phyloP scores from a whole-genome alignment of 2,888 invertebrate species.

The Cancer borealis region DNA sequence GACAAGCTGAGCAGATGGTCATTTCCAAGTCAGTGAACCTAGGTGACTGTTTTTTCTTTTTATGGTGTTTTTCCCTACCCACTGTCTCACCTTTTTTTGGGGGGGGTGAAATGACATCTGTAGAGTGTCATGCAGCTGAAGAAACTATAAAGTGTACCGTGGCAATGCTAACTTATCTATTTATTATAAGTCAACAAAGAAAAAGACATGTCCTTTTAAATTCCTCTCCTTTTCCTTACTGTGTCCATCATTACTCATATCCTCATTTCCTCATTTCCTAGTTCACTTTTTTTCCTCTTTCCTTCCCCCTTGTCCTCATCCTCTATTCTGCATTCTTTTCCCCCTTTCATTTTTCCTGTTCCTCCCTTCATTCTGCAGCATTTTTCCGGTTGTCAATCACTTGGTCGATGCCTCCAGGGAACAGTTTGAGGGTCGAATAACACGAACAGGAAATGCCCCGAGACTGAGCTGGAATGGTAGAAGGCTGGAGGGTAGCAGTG shows the following conservation, averaged over 20 bases:
- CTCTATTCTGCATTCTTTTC: neutral
- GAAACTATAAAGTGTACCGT: no score
- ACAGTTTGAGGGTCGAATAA: neutral
- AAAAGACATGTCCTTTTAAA: no score
- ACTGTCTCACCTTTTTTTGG: neutral
- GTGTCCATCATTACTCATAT: neutral
- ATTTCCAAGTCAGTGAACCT: neutral
- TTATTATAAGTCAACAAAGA: no score
- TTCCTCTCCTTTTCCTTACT: neutral
- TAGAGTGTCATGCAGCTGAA: no score
- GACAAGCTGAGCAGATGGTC: neutral
- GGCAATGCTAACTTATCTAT: no score
- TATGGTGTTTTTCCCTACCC: neutral
- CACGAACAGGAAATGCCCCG: conserved; percentile 15
- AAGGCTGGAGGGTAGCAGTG: neutral
- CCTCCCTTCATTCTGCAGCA: neutral
- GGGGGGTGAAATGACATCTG: no score
- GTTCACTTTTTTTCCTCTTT: neutral
- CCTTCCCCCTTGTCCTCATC: neutral
- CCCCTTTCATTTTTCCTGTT: neutral
- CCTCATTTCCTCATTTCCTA: neutral
- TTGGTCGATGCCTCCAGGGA: neutral
- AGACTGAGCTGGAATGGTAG: neutral
- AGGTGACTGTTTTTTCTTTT: neutral
- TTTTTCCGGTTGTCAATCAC: neutral